A percentile compares a stretch with the other conserved stretches of the same genome.
phyloP scores from a whole-genome alignment of 1,140 invertebrate species.

The Kradibia gibbosae region DNA sequence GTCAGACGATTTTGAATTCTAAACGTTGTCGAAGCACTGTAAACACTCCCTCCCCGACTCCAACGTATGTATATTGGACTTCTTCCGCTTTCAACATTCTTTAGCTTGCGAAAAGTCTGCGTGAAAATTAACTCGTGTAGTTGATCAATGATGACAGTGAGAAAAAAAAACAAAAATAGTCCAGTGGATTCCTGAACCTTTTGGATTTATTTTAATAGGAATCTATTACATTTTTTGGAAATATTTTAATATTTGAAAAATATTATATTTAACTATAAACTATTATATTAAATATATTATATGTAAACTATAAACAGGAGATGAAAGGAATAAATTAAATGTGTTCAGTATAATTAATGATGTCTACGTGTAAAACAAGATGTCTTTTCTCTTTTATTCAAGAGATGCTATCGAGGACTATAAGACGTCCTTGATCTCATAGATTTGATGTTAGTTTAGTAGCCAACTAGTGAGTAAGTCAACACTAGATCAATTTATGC shows the following conservation, averaged over 20 bases:
- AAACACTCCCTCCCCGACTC: not conserved
- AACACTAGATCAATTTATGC: not conserved
- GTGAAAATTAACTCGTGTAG: not conserved
- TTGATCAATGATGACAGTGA: not conserved
- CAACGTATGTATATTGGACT: not conserved
- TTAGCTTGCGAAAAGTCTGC: not conserved
- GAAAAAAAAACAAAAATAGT: not conserved
- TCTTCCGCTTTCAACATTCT: not conserved
- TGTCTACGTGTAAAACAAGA: not conserved
- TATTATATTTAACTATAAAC: not conserved
- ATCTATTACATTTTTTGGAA: not conserved
- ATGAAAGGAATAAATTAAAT: not conserved
- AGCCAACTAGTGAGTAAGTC: not conserved
- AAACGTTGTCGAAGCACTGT: not conserved
- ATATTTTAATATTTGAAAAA: not conserved
- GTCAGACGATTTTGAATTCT: constrained; percentile 2
- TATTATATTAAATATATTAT: not conserved
- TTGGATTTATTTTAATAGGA: not conserved
- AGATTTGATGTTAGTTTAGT: constrained; percentile 6
- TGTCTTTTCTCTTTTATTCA: not conserved
- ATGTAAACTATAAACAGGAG: not conserved
- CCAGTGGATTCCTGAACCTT: not conserved
- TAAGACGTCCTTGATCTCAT: not conserved
- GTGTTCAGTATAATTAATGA: not conserved
- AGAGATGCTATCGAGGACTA: not conserved